Evolutionary conservation across 2,797 vertebrate species (phyloP).

Genomic region (Brachymystax lenok): DNA sequence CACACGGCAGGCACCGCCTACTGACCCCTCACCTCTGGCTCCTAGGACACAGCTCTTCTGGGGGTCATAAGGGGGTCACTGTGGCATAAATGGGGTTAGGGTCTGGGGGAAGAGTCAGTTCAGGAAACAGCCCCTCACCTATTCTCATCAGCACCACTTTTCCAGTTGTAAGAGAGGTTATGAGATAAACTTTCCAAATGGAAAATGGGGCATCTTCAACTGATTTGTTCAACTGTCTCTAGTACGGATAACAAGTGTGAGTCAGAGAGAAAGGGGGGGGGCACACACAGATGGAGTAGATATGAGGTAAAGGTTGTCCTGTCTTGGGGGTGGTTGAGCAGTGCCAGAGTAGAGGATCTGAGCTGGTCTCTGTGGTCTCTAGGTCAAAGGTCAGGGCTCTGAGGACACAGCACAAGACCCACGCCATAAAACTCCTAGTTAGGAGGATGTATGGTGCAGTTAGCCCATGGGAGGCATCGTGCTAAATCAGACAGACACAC

Average conservation of each 20-base stretch:
- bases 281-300: slow-evolving; percentile 18
- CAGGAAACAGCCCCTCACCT: slow-evolving; percentile 44
- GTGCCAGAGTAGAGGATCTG: slow-evolving; percentile 27
- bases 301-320: neutral
- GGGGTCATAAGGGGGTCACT: slow-evolving; percentile 13
- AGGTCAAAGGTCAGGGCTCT: slow-evolving; percentile 42
- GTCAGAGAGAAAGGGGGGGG: neutral
- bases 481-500: slow-evolving; percentile 4
- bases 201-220: slow-evolving; percentile 36
- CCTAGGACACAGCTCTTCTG: slow-evolving; percentile 22
- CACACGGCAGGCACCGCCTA: slow-evolving; percentile 11
- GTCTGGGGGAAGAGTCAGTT: slow-evolving; percentile 26
- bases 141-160: slow-evolving; percentile 42
- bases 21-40: no score
- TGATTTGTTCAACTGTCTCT: slow-evolving; percentile 24
- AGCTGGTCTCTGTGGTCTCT: slow-evolving; percentile 8
- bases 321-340: neutral
- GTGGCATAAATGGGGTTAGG: slow-evolving; percentile 10
- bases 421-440: slow-evolving; percentile 43
- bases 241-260: slow-evolving; percentile 20
- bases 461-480: slow-evolving; percentile 13
- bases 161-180: slow-evolving; percentile 55
- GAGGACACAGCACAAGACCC: slow-evolving; percentile 37
- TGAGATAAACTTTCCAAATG: slow-evolving; percentile 52
- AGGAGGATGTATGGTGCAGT: slow-evolving; percentile 48